Conservation (phyloP, 2,888 invertebrate genomes). For the Drosophila diplacantha region DNA sequence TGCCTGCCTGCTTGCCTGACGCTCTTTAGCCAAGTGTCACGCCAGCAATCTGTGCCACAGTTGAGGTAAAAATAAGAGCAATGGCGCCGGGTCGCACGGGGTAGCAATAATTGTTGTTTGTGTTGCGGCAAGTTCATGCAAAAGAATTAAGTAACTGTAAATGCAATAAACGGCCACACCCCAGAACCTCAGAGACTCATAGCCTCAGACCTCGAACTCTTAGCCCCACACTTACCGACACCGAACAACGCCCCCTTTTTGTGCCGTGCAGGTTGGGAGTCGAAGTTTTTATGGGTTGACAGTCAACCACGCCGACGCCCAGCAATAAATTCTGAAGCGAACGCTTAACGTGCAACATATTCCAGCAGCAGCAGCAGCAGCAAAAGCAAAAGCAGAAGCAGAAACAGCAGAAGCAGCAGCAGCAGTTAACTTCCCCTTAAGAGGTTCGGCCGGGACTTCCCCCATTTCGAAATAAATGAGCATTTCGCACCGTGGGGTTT, state of each 20-base stretch:
- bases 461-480: slow-evolving; percentile 61
- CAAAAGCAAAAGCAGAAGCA: slow-evolving; percentile 3
- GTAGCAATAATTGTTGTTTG: slow-evolving; percentile 64
- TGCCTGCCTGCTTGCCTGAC: neutral
- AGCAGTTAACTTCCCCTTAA: slow-evolving; percentile 38
- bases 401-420: slow-evolving; percentile 13
- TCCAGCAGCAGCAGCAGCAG: slow-evolving; percentile 35
- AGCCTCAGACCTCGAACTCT: slow-evolving; percentile 5
- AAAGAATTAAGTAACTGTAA: slow-evolving; percentile 69
- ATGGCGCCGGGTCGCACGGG: slow-evolving; percentile 28
- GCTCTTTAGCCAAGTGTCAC: slow-evolving; percentile 41
- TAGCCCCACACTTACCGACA: neutral
- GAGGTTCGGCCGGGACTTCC: slow-evolving; percentile 21
- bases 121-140: slow-evolving; percentile 67
- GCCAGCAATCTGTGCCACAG: slow-evolving; percentile 28
- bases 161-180: slow-evolving; percentile 59
- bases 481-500: slow-evolving; percentile 60
- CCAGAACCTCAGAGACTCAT: slow-evolving; percentile 1
- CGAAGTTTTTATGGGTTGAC: slow-evolving; percentile 65
- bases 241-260: neutral
- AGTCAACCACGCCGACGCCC: slow-evolving; percentile 61
- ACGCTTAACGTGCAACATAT: slow-evolving; percentile 69
- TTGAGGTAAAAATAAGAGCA: slow-evolving; percentile 16
- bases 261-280: slow-evolving; percentile 15
- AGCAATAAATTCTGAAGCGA: slow-evolving; percentile 61